Percentiles rank a stretch among this genome's conserved stretches.
Conservation (phyloP, 2,888 invertebrate species). For the Heliconius ismenius region DNA sequence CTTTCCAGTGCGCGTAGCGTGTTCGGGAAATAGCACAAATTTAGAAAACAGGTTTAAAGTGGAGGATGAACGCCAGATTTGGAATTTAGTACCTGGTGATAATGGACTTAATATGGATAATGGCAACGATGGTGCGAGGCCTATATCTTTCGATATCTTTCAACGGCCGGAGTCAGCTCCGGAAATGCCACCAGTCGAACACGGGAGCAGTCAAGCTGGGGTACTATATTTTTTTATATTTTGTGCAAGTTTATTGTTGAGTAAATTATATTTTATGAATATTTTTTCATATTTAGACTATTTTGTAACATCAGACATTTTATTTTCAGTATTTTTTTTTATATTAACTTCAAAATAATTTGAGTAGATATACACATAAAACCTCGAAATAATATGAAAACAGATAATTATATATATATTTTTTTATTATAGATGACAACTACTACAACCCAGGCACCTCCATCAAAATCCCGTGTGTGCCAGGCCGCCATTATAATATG, state of each 20-base stretch:
- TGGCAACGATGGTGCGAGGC: conserved; percentile 58
- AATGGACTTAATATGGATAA: conserved; percentile 47
- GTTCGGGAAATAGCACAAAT: conserved; percentile 11
- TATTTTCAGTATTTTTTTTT: neutral
- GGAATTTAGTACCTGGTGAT: conserved; percentile 54
- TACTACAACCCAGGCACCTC: conserved; percentile 45
- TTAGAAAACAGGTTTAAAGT: conserved; percentile 49
- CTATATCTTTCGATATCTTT: conserved; percentile 61
- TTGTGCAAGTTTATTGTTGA: neutral
- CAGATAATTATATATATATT: neutral
- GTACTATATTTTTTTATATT: conserved; percentile 37
- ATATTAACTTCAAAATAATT: neutral
- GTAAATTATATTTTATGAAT: neutral
- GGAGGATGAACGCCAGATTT: conserved; percentile 64
- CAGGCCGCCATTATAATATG: conserved; percentile 65
- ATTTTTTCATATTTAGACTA: neutral
- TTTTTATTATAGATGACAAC: conserved; percentile 39
- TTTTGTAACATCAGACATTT: neutral
- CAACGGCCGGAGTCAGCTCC: conserved; percentile 43
- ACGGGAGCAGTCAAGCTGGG: conserved; percentile 53
- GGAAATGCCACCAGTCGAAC: conserved; percentile 54
- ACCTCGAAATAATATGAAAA: neutral
- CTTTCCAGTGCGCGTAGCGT: conserved; percentile 51
- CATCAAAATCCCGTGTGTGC: conserved; percentile 52
- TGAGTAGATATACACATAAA: neutral